Evolutionary conservation across 2,797 vertebrate species (phyloP).

Genomic region (Lutjanus campechanus): DNA sequence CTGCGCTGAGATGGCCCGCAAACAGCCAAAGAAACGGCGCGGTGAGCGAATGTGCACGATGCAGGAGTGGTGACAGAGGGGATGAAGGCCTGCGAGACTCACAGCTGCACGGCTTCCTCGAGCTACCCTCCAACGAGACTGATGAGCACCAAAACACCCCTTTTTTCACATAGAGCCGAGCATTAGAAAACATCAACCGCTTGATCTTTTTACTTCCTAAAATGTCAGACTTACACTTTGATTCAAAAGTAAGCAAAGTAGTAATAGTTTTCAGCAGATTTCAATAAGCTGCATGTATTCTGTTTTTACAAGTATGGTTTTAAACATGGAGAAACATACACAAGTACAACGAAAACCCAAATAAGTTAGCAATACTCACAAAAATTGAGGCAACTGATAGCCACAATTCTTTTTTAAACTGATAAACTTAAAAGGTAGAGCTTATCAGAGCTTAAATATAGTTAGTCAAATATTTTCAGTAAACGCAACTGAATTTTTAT

Average conservation of each 20-base stretch:
- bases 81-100: conserved; percentile 30
- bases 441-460: too few relatives aligned
- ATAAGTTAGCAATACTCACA: too few relatives aligned
- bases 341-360: too few relatives aligned
- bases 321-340: not conserved
- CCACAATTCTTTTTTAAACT: too few relatives aligned
- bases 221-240: not conserved
- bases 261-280: not conserved
- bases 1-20: conserved; percentile 67
- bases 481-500: too few relatives aligned
- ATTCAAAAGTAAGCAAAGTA: not conserved
- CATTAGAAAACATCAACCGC: not conserved
- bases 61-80: conserved; percentile 49
- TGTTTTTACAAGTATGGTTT: not conserved
- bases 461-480: too few relatives aligned
- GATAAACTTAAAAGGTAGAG: too few relatives aligned
- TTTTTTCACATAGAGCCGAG: not conserved
- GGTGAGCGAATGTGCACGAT: conserved; percentile 57
- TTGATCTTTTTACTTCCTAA: not conserved
- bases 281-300: not conserved
- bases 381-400: too few relatives aligned
- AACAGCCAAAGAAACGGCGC: conserved; percentile 66
- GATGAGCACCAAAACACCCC: conserved; percentile 35
- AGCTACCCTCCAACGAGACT: conserved; percentile 23
- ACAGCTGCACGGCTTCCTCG: conserved; percentile 57